These are phyloP conservation scores for Pogonophryne albipinna DNA, from an alignment of 2,797 vertebrate species.

Conservation along the genomic window DNA sequence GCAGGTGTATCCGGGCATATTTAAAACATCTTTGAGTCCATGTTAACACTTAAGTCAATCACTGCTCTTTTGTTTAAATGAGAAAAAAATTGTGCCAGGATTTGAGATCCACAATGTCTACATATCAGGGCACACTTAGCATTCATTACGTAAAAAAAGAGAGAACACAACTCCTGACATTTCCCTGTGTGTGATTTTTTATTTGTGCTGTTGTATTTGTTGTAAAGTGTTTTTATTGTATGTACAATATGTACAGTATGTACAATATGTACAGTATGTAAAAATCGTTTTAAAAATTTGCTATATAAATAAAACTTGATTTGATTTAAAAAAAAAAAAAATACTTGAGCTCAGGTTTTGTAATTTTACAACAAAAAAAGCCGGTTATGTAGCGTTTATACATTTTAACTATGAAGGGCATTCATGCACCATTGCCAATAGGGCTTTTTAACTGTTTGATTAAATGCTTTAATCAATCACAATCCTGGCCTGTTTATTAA, in stretches of 20 bases:
- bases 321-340: background rate
- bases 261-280: no score
- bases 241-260: no score
- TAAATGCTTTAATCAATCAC: constrained; percentile 99
- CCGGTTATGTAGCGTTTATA: constrained; percentile 48
- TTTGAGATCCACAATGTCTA: constrained; percentile 36
- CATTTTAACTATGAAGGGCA: constrained; percentile 60
- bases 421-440: constrained; percentile 78
- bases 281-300: no score
- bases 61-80: constrained; percentile 68
- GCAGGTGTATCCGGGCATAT: constrained; percentile 59
- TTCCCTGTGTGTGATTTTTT: no score
- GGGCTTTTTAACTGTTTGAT: constrained; percentile 94
- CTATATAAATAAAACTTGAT: no score
- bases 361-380: constrained; percentile 32
- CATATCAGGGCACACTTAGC: constrained; percentile 29
- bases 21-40: constrained; percentile 67
- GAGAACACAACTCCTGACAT: background rate
- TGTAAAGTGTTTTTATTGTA: no score
- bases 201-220: no score
- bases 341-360: constrained; percentile 17
- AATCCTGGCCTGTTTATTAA: constrained; percentile 98
- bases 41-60: constrained; percentile 64
- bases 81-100: constrained; percentile 36
- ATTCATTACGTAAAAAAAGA: constrained; percentile 43